These are phyloP conservation scores for Dryomyza anilis DNA, from an alignment of 2,888 invertebrate species.

Conservation along the genomic window DNA sequence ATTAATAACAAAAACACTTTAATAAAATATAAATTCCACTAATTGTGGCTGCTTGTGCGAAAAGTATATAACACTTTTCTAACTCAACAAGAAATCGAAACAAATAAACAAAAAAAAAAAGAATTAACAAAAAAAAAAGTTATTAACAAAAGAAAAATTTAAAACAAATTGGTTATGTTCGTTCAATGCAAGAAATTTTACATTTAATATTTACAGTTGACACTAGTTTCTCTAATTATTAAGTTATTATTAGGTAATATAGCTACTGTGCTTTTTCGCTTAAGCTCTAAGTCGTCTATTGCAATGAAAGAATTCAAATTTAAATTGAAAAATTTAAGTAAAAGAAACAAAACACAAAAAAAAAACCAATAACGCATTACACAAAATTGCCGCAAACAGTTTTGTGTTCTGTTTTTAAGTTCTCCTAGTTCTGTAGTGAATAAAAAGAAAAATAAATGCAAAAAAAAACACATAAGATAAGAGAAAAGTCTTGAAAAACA, in stretches of 20 bases:
- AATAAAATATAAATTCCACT: too few species aligned
- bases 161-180: neutral
- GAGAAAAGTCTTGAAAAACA: conserved; percentile 32
- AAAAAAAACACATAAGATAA: conserved; percentile 28
- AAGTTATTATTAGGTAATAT: neutral
- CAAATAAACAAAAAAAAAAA: neutral
- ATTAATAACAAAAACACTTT: neutral
- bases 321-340: conserved; percentile 5
- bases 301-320: conserved; percentile 1
- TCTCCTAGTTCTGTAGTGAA: conserved; percentile 24
- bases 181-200: neutral
- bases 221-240: neutral
- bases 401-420: conserved; percentile 18
- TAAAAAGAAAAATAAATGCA: conserved; percentile 28
- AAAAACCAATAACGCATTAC: neutral
- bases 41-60: too few species aligned
- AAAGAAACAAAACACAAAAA: conserved; percentile 1
- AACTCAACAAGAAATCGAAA: neutral
- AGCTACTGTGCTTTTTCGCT: conserved; percentile 7
- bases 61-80: too few species aligned
- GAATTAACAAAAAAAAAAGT: neutral
- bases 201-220: conserved; percentile 1
- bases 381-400: conserved; percentile 6
- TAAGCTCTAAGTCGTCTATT: conserved; percentile 14
- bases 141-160: neutral